These are phyloP conservation scores for Plusia festucae DNA, from an alignment of 2,888 invertebrate species.

Conservation along the genomic window DNA sequence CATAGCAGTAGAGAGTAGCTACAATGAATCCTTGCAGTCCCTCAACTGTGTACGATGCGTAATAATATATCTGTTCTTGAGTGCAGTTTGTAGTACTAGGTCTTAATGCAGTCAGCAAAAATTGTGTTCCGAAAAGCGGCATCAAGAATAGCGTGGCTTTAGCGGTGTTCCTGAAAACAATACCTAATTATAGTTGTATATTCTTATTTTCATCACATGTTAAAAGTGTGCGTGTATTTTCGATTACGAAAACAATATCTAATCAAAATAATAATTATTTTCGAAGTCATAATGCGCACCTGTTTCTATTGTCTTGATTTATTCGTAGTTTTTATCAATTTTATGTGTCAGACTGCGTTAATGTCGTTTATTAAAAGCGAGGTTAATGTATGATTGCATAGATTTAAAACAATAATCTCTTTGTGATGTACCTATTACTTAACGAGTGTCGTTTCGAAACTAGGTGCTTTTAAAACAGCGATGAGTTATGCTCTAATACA, in stretches of 20 bases:
- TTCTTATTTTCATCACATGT: background rate
- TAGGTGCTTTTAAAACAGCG: conserved; percentile 6
- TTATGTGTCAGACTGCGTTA: background rate
- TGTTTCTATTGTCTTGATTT: background rate
- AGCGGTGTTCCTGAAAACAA: conserved; percentile 87
- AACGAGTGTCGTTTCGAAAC: background rate
- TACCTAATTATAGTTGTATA: conserved; percentile 10
- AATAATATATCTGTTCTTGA: conserved; percentile 89
- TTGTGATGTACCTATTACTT: background rate
- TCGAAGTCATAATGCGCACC: background rate
- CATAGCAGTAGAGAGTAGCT: conserved; percentile 91
- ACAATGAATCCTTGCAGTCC: conserved; percentile 91
- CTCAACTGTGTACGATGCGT: conserved; percentile 89
- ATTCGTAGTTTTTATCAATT: background rate
- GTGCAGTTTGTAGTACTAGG: conserved; percentile 86
- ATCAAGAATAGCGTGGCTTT: conserved; percentile 91
- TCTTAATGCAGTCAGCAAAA: conserved; percentile 89
- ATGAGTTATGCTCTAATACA: conserved; percentile 29
- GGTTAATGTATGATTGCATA: conserved; percentile 7
- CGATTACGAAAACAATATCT: background rate
- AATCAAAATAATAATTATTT: background rate
- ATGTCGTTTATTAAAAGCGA: background rate
- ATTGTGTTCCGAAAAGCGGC: conserved; percentile 92
- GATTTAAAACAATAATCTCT: background rate
- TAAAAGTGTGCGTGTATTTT: background rate